A percentile compares a stretch with the other conserved stretches of the same genome.
phyloP scores from a whole-genome alignment of 1,140 invertebrate species.

The Armadillidium nasatum region DNA sequence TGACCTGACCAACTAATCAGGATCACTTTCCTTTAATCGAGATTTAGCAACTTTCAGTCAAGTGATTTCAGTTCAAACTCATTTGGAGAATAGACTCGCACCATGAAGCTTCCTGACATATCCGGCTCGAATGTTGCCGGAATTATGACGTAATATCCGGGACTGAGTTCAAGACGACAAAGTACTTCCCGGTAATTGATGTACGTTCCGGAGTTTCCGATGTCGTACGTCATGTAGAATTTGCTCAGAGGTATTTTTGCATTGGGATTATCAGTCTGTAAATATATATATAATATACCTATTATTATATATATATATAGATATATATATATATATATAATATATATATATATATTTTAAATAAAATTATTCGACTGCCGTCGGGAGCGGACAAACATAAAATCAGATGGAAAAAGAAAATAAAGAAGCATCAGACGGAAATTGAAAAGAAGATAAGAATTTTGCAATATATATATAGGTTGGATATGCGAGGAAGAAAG shows the following conservation, averaged over 20 bases:
- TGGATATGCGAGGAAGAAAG: too few species aligned
- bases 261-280: conserved; percentile 40
- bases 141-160: conserved; percentile 58
- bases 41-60: neutral
- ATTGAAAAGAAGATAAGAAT: too few species aligned
- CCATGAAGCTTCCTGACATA: conserved; percentile 54
- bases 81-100: conserved; percentile 57
- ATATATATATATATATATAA: too few species aligned
- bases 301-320: neutral
- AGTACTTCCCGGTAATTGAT: conserved; percentile 59
- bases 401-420: too few species aligned
- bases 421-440: too few species aligned
- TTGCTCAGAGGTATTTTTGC: conserved; percentile 47
- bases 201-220: conserved; percentile 57
- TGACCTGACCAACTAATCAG: too few species aligned
- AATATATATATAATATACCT: neutral
- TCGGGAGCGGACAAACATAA: too few species aligned
- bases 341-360: neutral
- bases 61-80: conserved; percentile 45
- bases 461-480: too few species aligned
- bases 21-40: too few species aligned
- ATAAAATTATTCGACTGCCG: too few species aligned
- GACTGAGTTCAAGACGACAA: conserved; percentile 54
- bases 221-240: conserved; percentile 58
- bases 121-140: conserved; percentile 60